Evolutionary conservation across 1,140 invertebrate genomes (phyloP), one percentile per base, ranked within the genome.

Genomic region (Campoletis sonorensis): DNA sequence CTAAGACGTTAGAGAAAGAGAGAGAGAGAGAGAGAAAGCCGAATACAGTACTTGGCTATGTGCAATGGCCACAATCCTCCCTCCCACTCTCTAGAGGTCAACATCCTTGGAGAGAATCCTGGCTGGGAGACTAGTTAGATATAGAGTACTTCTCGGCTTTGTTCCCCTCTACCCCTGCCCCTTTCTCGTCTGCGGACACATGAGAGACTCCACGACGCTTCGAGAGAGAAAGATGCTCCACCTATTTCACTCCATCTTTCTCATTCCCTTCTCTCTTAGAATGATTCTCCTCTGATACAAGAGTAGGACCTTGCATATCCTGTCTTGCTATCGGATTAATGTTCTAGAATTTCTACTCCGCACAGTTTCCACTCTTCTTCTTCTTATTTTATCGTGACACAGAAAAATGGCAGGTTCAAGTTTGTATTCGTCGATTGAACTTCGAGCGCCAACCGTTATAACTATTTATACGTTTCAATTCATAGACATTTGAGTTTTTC

Each of bases 111-210:
- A 75, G 72, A 16, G 67, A 75, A 54, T 75, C 72, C 49, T 75
- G 45, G 72, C 72, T 51, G 72, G 72, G 54, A 49, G 72, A 75
- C 72, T 75, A 75, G 72, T 75, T 75, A 54, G 72, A 75, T 75
- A 54, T 75, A 54, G 23, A 75, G 45, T 49, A 45, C 13, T 70
- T 27, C 67, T n/a, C 61, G 61, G 27, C 30, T 33, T 70, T 33
- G 18, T 70, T 45, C 67, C 27, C 67, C 67, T 68, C 67, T 13
- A 1, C 67, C 13, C 16, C 4, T 70, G 27, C 27, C 30, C 67
- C 3, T 3, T 26, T 64, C 61, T 4, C 61, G 61, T 64, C 23
- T 27, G 4, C 61, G 26, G 23, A 27, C 5, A 64, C 61, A 23
- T 15, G 30, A 70, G 15, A 70, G 67, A 70, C 30, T 7, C 21